phyloP scores from a whole-genome alignment of 2,113 vertebrate genomes.

The Xiphophorus hellerii region DNA sequence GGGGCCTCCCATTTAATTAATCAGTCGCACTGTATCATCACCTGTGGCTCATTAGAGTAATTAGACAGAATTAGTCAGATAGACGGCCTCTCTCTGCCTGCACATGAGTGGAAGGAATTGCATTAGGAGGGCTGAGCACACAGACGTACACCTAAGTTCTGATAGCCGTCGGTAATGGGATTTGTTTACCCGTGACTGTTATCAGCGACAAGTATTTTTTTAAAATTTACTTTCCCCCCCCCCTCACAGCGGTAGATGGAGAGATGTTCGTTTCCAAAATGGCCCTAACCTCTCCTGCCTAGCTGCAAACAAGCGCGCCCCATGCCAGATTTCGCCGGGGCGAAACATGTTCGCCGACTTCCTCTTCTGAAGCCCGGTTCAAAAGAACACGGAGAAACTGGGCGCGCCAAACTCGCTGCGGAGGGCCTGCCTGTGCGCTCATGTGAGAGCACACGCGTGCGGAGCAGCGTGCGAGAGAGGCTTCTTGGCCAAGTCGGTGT shows the following conservation, averaged over 20 bases:
- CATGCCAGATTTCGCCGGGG: constrained; percentile 56
- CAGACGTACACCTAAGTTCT: constrained; percentile 59
- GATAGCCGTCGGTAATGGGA: constrained; percentile 61
- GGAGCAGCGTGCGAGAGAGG: constrained; percentile 67
- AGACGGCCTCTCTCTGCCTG: constrained; percentile 71
- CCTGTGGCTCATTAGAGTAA: constrained; percentile 80
- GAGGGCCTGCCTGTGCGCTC: constrained; percentile 61
- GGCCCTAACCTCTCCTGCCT: constrained; percentile 27
- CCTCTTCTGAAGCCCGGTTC: constrained; percentile 55
- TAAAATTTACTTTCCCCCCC: no score
- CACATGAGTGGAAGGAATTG: constrained; percentile 71
- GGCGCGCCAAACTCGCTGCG: constrained; percentile 68
- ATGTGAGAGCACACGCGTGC: constrained; percentile 68
- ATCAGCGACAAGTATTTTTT: constrained; percentile 52
- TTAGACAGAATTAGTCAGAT: constrained; percentile 74
- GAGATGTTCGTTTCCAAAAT: constrained; percentile 44
- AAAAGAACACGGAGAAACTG: constrained; percentile 74
- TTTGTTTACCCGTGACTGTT: constrained; percentile 71
- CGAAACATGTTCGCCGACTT: constrained; percentile 61
- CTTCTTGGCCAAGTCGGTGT: constrained; percentile 76
- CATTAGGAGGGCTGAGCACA: constrained; percentile 61
- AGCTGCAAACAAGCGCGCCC: constrained; percentile 39
- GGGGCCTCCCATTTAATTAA: constrained; percentile 78
- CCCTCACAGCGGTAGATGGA: constrained; percentile 42
- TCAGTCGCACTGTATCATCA: constrained; percentile 79